phyloP scores from a whole-genome alignment of 64 coral and sea anemone species.

The Stylophora pistillata region DNA sequence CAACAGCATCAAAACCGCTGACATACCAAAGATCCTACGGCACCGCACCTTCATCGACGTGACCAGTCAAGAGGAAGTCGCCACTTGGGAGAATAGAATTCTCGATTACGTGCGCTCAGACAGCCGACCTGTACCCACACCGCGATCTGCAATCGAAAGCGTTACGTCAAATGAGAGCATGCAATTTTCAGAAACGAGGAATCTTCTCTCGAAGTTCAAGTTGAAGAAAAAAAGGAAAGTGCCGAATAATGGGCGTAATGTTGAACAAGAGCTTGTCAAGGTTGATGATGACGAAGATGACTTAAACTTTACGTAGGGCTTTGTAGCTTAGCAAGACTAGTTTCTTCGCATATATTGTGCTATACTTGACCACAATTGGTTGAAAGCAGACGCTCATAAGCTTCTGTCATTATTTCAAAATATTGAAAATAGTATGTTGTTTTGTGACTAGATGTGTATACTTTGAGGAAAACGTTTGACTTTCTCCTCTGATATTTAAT shows the following conservation, averaged over 20 bases:
- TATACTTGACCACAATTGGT: too few species aligned
- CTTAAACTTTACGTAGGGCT: too few species aligned
- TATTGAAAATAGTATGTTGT: too few species aligned
- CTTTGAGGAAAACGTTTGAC: too few species aligned
- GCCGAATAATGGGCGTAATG: not conserved
- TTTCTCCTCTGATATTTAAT: too few species aligned
- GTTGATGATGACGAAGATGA: not conserved
- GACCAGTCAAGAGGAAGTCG: slow-evolving; percentile 15
- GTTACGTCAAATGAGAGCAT: not conserved
- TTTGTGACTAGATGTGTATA: too few species aligned
- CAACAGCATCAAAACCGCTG: not conserved
- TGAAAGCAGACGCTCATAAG: too few species aligned
- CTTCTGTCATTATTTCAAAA: too few species aligned
- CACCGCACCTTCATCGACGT: slow-evolving; percentile 39
- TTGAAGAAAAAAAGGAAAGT: not conserved
- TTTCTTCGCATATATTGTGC: too few species aligned
- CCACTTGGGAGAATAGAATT: slow-evolving; percentile 5
- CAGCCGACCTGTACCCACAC: not conserved
- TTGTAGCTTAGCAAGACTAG: too few species aligned
- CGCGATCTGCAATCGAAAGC: not conserved
- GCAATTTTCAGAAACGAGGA: not conserved
- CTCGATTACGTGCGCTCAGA: not conserved
- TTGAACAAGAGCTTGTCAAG: not conserved
- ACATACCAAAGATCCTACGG: slow-evolving; percentile 12
- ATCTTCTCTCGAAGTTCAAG: not conserved